Base-by-base conservation (phyloP, 2,797 vertebrate species). In the Enteromius anoplus region DNA sequence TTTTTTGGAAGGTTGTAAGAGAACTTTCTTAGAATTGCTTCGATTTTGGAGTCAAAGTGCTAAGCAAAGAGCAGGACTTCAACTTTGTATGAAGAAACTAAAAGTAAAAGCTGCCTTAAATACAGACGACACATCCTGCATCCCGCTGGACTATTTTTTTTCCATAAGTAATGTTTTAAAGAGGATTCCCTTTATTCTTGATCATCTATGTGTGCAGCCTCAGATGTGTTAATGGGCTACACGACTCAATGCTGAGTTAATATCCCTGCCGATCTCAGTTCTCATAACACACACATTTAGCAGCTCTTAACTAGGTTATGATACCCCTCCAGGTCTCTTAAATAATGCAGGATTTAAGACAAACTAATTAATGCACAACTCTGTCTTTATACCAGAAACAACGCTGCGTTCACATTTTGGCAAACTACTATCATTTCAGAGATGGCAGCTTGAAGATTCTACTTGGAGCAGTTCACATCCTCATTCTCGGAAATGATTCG, bases 311-410 rank as follows among this genome's bases (percentile, higher is more conserved):
- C 69, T 71, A 71, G 45, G 26, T 51, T 72, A 72, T 26, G 15
- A 72, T 21, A 34, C 47, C 17, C 26, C 49, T 37, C 17, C 26
- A 15, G 3, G 17, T 34, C 17, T 34, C 29, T 21, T 73, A 51
- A 73, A 73, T 73, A 51, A 53, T 73, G 32, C 32, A 73, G 10
- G 8, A 45, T 26, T n/a, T 14, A 49, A 53, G 3, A 53, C 5
- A 10, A 32, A 34, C 29, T 73, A 21, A 73, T 51, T 34, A 53
- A 73, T 73, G 70, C 51, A 55, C 21, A 58, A 55, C 11, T 73
- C 49, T 75, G 37, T 34, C 17, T 51, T 51, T 51, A 53, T 53
- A 49, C 8, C 17, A 53, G 49, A 2, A 55, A 55, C 8, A 55
- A 23, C 15, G 34, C 11, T 37, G 21, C 11, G 1, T 14, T 73